A percentile compares a stretch with the other conserved stretches of the same genome.
Conservation (phyloP, 2,113 vertebrate genomes). For the Puffinus mauretanicus region DNA sequence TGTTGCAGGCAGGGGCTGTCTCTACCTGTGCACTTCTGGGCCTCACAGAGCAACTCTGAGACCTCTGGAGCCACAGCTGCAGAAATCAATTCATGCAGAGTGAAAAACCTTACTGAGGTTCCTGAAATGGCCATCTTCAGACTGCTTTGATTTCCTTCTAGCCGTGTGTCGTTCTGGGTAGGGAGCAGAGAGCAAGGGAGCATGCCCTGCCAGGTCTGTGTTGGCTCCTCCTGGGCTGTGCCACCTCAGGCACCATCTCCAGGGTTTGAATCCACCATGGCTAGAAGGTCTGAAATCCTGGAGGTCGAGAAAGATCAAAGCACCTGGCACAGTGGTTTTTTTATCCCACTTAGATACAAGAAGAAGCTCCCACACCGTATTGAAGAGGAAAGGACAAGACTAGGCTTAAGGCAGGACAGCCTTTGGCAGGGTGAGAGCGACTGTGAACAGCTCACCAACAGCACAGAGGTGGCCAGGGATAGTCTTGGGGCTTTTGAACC, state of each 20-base stretch:
- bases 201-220: rapidly evolving
- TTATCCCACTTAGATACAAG: neutral
- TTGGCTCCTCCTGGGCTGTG: neutral
- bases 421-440: neutral
- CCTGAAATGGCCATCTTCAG: neutral
- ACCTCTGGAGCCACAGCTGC: neutral
- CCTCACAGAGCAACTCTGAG: neutral
- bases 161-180: rapidly evolving
- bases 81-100: neutral
- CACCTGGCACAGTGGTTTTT: neutral
- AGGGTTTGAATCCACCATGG: neutral
- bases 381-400: neutral
- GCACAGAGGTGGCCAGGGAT: neutral
- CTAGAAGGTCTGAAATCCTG: neutral
- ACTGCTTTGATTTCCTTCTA: neutral
- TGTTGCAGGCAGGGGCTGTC: neutral
- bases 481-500: neutral
- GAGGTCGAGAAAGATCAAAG: neutral
- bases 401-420: neutral
- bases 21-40: neutral
- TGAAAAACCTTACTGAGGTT: neutral
- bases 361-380: neutral
- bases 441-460: neutral
- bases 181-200: neutral
- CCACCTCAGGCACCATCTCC: neutral